phyloP scores from a whole-genome alignment of 2,888 invertebrate genomes.

The Lumbricus terrestris region DNA sequence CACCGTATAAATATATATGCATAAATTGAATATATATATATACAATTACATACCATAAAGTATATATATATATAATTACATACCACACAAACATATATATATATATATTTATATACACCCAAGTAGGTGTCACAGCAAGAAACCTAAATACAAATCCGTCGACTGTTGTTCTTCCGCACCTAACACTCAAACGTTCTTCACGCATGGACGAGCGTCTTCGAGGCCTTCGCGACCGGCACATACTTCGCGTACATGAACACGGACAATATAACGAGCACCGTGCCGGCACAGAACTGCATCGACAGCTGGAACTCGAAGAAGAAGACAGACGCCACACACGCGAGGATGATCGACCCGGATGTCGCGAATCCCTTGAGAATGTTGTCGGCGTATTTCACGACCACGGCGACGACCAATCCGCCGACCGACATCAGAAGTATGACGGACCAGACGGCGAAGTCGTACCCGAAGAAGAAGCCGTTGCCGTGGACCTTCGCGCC shows the following conservation, averaged over 20 bases:
- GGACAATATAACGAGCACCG: constrained; percentile 83
- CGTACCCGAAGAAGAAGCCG: constrained; percentile 72
- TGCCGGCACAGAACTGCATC: constrained; percentile 81
- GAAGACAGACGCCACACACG: constrained; percentile 89
- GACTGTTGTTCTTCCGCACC: not conserved
- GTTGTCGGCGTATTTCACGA: constrained; percentile 98
- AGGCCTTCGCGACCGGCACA: not conserved
- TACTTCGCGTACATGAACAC: constrained; percentile 78
- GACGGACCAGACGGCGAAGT: constrained; percentile 71
- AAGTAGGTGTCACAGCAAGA: not conserved
- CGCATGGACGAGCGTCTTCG: not conserved
- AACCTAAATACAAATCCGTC: not conserved
- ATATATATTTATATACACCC: no score
- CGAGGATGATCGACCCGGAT: constrained; percentile 91
- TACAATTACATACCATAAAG: no score
- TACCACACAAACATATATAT: no score
- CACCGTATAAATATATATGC: no score
- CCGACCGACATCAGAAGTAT: constrained; percentile 86
- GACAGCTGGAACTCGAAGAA: constrained; percentile 85
- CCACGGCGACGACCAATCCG: constrained; percentile 94
- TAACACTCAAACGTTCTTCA: not conserved
- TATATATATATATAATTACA: no score
- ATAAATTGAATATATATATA: no score
- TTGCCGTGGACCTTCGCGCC: constrained; percentile 57
- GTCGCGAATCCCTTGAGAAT: constrained; percentile 90